A percentile compares a stretch with the other conserved stretches of the same genome.
Conservation (phyloP, 1,140 invertebrate species). For the Micrasema minimum region DNA sequence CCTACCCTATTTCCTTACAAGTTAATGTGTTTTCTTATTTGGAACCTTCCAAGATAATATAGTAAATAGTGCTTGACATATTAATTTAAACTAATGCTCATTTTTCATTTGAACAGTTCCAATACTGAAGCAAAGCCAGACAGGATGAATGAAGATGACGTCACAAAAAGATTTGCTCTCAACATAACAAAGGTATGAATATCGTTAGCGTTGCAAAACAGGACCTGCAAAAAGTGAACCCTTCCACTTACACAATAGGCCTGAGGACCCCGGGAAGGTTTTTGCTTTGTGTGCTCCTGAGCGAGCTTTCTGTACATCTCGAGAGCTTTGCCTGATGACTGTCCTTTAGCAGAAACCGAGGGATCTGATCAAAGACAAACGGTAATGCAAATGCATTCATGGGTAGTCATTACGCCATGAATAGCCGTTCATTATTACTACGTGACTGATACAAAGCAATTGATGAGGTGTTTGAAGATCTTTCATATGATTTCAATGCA, state of each 20-base stretch:
- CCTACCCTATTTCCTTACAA: no score
- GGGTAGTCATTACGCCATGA: slow-evolving; percentile 4
- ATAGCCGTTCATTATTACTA: slow-evolving; percentile 10
- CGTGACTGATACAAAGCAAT: background rate
- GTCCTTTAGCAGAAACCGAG: slow-evolving; percentile 9
- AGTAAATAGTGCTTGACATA: no score
- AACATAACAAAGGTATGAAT: slow-evolving; percentile 8
- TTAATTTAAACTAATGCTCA: no score
- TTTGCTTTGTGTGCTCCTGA: slow-evolving; percentile 10
- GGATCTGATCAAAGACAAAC: slow-evolving; percentile 30
- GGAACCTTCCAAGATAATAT: no score
- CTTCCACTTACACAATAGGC: slow-evolving; percentile 21
- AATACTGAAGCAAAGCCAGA: background rate
- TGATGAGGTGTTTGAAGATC: background rate
- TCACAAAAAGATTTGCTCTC: background rate
- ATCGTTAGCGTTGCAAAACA: slow-evolving; percentile 24
- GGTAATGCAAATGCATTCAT: slow-evolving; percentile 14
- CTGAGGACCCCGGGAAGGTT: background rate
- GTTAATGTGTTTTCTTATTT: no score
- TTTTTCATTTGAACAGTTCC: no score
- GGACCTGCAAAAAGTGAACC: slow-evolving; percentile 4
- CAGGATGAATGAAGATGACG: background rate
- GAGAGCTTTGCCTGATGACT: slow-evolving; percentile 1
- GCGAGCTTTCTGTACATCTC: slow-evolving; percentile 11
- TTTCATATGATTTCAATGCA: no score